Evolutionary conservation across 1,140 invertebrate genomes (phyloP).

Genomic region (Lucilia cuprina): DNA sequence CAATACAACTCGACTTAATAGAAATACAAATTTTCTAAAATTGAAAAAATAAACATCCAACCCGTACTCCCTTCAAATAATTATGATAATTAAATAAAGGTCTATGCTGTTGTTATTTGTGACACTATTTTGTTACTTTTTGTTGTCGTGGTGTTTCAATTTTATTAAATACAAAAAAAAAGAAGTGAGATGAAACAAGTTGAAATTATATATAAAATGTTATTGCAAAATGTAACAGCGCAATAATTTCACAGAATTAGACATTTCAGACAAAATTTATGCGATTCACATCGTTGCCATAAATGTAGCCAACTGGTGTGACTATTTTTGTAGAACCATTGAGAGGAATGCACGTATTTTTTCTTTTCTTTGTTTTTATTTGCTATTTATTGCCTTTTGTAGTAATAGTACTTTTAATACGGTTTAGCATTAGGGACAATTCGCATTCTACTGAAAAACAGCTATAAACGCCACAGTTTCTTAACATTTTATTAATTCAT

Average conservation of each 20-base stretch:
- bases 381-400: too few species aligned
- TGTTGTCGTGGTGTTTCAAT: background rate
- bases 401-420: too few species aligned
- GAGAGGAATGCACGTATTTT: too few species aligned
- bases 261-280: background rate
- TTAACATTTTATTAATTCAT: too few species aligned
- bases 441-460: too few species aligned
- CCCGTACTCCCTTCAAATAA: background rate
- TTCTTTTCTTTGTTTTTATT: too few species aligned
- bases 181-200: background rate
- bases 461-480: too few species aligned
- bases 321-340: background rate
- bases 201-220: background rate
- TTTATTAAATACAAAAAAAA: background rate
- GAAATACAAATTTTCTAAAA: background rate
- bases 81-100: background rate
- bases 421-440: too few species aligned
- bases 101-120: background rate
- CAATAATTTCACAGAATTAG: background rate
- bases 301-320: background rate
- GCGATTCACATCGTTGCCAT: background rate
- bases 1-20: background rate
- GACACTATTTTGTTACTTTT: background rate
- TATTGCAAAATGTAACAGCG: background rate
- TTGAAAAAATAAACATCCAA: background rate